A percentile compares a stretch with the other conserved stretches of the same genome.
Evolutionary conservation across 2,888 invertebrate genomes (phyloP).

Genomic region (Hydrotaea diabolus): DNA sequence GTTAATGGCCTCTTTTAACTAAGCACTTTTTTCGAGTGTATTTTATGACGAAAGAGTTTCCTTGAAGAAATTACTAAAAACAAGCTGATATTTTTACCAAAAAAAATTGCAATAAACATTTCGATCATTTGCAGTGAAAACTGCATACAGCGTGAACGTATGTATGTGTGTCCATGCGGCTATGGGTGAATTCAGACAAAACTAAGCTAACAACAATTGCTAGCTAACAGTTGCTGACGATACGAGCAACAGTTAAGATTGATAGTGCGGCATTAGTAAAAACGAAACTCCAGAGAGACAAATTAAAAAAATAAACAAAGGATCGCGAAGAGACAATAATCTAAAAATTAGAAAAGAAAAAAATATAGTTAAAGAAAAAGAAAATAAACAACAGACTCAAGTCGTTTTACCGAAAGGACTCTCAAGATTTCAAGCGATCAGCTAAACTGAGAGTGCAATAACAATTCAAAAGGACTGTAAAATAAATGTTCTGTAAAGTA

Average conservation of each 20-base stretch:
- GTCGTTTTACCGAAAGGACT: too few relatives aligned
- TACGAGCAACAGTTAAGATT: slow-evolving; percentile 59
- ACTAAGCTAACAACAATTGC: slow-evolving; percentile 62
- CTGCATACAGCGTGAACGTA: slow-evolving; percentile 18
- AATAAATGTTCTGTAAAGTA: too few relatives aligned
- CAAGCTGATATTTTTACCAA: slow-evolving; percentile 50
- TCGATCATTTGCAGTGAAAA: slow-evolving; percentile 23
- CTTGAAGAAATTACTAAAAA: slow-evolving; percentile 59
- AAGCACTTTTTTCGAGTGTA: slow-evolving; percentile 11
- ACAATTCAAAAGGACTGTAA: too few relatives aligned
- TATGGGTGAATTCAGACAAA: slow-evolving; percentile 58
- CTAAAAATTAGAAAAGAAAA: not conserved
- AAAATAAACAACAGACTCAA: not conserved
- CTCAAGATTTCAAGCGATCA: too few relatives aligned
- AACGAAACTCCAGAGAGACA: too few relatives aligned
- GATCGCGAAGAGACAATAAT: not conserved
- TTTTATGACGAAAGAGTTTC: slow-evolving; percentile 36
- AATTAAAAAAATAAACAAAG: slow-evolving; percentile 17
- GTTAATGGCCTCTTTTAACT: too few relatives aligned
- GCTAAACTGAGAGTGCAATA: too few relatives aligned
- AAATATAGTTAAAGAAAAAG: not conserved
- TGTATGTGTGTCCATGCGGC: slow-evolving; percentile 21
- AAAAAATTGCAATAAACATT: slow-evolving; percentile 28
- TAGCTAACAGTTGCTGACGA: slow-evolving; percentile 61
- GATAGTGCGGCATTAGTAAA: slow-evolving; percentile 42